Conservation (phyloP, 1,140 invertebrate species). For the Conopomorpha cramerella region DNA sequence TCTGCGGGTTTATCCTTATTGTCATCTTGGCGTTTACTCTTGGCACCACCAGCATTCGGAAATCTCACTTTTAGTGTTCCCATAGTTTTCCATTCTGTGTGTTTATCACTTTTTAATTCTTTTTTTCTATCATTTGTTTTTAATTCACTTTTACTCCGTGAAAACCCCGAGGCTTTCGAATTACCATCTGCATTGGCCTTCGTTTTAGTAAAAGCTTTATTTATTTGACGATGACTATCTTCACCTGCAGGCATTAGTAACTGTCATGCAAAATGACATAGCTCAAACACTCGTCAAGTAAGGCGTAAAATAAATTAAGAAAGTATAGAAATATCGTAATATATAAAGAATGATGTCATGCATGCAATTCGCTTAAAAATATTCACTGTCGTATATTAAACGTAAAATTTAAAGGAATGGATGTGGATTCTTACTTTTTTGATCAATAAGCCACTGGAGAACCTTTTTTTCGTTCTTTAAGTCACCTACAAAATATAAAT, state of each 20-base stretch:
- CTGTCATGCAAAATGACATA: constrained; percentile 62
- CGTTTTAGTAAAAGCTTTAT: constrained; percentile 44
- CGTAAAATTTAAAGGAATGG: constrained; percentile 33
- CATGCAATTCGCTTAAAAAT: constrained; percentile 28
- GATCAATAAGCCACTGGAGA: constrained; percentile 92
- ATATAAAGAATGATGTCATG: constrained; percentile 53
- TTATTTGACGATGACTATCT: constrained; percentile 49
- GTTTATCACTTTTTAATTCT: constrained; percentile 5
- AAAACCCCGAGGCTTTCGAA: constrained; percentile 28
- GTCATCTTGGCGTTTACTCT: constrained; percentile 45
- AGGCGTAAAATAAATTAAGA: constrained; percentile 36
- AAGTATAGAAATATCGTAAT: constrained; percentile 16
- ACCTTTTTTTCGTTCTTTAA: constrained; percentile 94
- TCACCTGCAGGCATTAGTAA: constrained; percentile 64
- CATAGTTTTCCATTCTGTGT: constrained; percentile 9
- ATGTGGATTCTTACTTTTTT: constrained; percentile 85
- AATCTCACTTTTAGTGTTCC: constrained; percentile 12
- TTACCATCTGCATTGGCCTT: constrained; percentile 55
- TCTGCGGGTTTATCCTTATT: constrained; percentile 34
- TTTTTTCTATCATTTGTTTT: constrained; percentile 10
- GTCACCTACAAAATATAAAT: constrained; percentile 78
- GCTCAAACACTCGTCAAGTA: constrained; percentile 55
- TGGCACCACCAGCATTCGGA: constrained; percentile 47
- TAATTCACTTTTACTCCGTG: constrained; percentile 7
- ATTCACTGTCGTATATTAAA: constrained; percentile 1